Base-by-base conservation (phyloP, 2,113 vertebrate species). In the Nannobrachium achirus region DNA sequence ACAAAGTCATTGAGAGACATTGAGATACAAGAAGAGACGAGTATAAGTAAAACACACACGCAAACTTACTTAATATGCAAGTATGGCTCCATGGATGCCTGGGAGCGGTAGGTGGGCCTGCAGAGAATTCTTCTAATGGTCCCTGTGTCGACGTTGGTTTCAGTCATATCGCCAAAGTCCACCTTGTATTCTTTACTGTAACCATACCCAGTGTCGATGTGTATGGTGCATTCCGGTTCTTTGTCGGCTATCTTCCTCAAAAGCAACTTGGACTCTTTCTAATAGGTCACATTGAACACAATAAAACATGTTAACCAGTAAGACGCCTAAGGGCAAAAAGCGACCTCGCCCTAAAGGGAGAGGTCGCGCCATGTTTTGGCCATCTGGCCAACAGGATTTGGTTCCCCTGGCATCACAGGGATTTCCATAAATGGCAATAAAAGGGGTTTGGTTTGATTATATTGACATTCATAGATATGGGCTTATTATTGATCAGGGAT, bases 91-190 rank as follows among this genome's bases (percentile, higher is more conserved):
- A 89, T 72, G 51, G 71, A 77, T 0, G 62, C 25, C 0, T 51
- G 72, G 0, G 85, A 83, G 33, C 66, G 77, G 65, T 80, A 91
- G 15, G 13, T 10, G 0, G 86, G 85, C 38, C 88, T 75, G 56
- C 53, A 67, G 40, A 79, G 74, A 18, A 91, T 8, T 0, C 38
- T 10, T 25, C 75, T 79, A 46, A 44, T 6, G 40, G 50, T 83
- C 2, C 76, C 44, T 0, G 86, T 83, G 25, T 11, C 20, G 14
- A 80, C 7, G 8, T 85, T 88, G 62, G 16, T 78, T 68, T 91
- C 85, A 18, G 6, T 77, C 80, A 85, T 83, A 49, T 2, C 33
- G 65, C 6, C 69, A 58, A 91, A 84, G 82, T 89, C 73, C 77
- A 91, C 44, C 38, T 19, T 57, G 57, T 88, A 85, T 42, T 50